phyloP scores from a whole-genome alignment of 2,797 vertebrate species.

The Lepilemur ruficaudatus region DNA sequence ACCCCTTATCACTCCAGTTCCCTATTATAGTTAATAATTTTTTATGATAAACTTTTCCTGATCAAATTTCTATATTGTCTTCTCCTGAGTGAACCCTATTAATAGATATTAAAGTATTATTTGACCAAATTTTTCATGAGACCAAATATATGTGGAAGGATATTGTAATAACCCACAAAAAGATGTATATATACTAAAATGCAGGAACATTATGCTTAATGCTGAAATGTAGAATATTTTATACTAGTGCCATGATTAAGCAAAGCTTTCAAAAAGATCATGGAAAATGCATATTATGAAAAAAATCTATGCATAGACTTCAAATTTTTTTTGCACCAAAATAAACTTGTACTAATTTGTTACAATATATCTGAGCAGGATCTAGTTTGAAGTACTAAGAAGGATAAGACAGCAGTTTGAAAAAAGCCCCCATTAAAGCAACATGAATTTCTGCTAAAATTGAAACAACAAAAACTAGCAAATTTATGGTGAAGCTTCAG shows the following conservation, averaged over 20 bases:
- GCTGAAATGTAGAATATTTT: background rate
- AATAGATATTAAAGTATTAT: background rate
- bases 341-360: too few relatives aligned
- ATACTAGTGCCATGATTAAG: background rate
- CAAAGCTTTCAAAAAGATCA: too few relatives aligned
- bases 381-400: too few relatives aligned
- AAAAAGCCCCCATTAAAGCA: too few relatives aligned
- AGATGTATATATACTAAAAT: background rate
- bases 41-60: background rate
- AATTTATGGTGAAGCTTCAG: too few relatives aligned
- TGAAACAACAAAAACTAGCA: too few relatives aligned
- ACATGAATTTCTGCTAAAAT: too few relatives aligned
- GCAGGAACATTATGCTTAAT: background rate
- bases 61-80: background rate
- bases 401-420: too few relatives aligned
- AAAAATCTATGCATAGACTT: too few relatives aligned
- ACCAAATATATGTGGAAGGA: background rate
- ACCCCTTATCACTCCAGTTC: background rate
- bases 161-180: background rate
- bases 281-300: too few relatives aligned
- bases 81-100: background rate
- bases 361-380: too few relatives aligned
- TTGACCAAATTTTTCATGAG: background rate
- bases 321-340: too few relatives aligned
- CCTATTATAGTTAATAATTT: background rate